phyloP scores from a whole-genome alignment of 2,888 invertebrate species.

The Pheosia tremula region DNA sequence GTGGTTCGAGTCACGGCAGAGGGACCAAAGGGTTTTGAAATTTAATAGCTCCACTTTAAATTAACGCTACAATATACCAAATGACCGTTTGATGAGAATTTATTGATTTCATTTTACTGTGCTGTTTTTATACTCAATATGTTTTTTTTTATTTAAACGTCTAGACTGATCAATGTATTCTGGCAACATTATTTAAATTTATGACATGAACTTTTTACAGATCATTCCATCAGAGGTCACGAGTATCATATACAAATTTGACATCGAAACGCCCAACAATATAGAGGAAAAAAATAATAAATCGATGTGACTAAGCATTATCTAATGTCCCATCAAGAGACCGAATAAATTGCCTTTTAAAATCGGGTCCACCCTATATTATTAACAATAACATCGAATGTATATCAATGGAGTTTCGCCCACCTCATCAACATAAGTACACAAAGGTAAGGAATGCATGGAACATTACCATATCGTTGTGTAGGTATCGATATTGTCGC shows the following conservation, averaged over 20 bases:
- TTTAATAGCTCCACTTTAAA: slow-evolving; percentile 62
- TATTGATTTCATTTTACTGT: slow-evolving; percentile 48
- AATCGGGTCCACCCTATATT: slow-evolving; percentile 70
- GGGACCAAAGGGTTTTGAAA: slow-evolving; percentile 69
- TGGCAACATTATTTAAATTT: slow-evolving; percentile 13
- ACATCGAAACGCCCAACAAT: slow-evolving; percentile 43
- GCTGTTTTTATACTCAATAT: slow-evolving; percentile 18
- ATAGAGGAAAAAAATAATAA: slow-evolving; percentile 45
- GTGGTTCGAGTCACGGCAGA: slow-evolving; percentile 55
- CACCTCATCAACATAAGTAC: slow-evolving; percentile 81
- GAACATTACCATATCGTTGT: slow-evolving; percentile 76
- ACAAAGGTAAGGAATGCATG: slow-evolving; percentile 74
- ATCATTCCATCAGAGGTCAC: slow-evolving; percentile 37
- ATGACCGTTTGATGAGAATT: slow-evolving; percentile 65
- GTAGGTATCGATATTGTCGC: slow-evolving; percentile 72
- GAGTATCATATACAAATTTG: slow-evolving; percentile 42
- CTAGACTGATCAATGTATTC: slow-evolving; percentile 18
- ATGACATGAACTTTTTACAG: slow-evolving; percentile 16
- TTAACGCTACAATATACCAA: slow-evolving; percentile 44
- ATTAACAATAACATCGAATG: slow-evolving; percentile 77
- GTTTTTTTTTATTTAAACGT: slow-evolving; percentile 15
- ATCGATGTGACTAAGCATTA: slow-evolving; percentile 65
- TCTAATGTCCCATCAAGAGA: slow-evolving; percentile 67
- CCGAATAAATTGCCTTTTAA: slow-evolving; percentile 78
- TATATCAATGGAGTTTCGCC: slow-evolving; percentile 81